Evolutionary conservation across 2,797 vertebrate genomes (phyloP), one percentile per base, ranked within the genome.

Genomic region (Hapalemur alaotrensis): DNA sequence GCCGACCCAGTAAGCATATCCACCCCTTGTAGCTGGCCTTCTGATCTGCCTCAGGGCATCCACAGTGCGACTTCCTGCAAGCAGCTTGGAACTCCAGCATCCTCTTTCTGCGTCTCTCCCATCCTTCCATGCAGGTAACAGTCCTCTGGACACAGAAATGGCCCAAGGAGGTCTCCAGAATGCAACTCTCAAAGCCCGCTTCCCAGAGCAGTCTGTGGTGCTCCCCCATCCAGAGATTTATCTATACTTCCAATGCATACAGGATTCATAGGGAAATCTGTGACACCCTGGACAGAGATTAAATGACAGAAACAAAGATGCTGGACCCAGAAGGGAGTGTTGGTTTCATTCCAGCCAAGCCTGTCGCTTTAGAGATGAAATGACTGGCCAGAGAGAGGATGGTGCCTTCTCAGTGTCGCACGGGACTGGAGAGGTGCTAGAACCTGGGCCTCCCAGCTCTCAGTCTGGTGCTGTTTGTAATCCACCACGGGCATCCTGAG

Each of bases 281-380:
- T 12, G 72, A 5, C 12, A 82, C 4, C 38, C 14, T 84, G 12
- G 54, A 10, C 50, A 22, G 48, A 88, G n/a, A 48, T 28, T 32
- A 69, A 85, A 57, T 41, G 35, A 91, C n/a, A 59, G 48, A 87
- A 78, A 50, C 72, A 59, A 67, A 86, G 63, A 43, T 22, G 18
- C 32, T 23, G 13, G 12, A 12, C 35, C 32, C 17, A 57, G 65
- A 61, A 84, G 20, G 4, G 8, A 41, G 1, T 38, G 18, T 69
- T 65, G 17, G 38, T 9, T 48, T 76, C 22, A 9, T 73, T 57
- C 35, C 9, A 13, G 5, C 46, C 50, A 46, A 8, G 10, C 1
- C 11, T 7, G 28, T 89, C 3, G 5, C 48, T 57, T n/a, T 15
- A 35, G 0, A n/a, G 75, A n/a, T 15, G 76, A 54, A 65, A 15